phyloP scores from a whole-genome alignment of 2,113 vertebrate genomes.

The Prinia subflava region DNA sequence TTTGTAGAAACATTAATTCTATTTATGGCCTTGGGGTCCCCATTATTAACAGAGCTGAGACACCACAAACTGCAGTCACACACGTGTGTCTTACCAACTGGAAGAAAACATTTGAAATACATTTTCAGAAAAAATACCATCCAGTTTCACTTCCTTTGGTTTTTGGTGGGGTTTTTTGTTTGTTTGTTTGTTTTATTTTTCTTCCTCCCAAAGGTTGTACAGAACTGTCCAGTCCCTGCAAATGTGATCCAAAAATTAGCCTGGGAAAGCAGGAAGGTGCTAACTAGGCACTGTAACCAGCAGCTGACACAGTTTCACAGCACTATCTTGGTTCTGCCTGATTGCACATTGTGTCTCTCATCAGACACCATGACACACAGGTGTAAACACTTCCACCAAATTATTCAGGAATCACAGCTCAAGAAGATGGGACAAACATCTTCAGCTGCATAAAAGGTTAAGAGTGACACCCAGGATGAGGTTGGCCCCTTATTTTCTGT shows the following conservation, averaged over 20 bases:
- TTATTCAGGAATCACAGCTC: neutral
- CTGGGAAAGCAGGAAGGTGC: neutral
- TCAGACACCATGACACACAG: neutral
- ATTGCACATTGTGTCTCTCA: neutral
- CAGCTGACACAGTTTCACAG: neutral
- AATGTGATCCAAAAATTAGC: neutral
- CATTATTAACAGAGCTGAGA: neutral
- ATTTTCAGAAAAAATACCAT: neutral
- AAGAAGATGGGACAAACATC: neutral
- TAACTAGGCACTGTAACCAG: neutral
- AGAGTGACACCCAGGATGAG: neutral
- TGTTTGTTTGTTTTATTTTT: neutral
- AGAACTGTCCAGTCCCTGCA: neutral
- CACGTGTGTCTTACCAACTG: fast-evolving
- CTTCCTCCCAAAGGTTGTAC: neutral
- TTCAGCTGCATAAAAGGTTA: neutral
- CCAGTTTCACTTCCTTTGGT: neutral
- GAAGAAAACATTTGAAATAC: neutral
- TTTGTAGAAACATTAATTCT: neutral
- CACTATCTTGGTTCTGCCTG: neutral
- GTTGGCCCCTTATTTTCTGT: neutral
- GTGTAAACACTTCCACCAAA: neutral
- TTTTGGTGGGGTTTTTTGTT: neutral
- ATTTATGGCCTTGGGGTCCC: neutral
- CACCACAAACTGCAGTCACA: neutral